phyloP scores from a whole-genome alignment of 1,140 invertebrate species.

The Trypoxylus dichotomus region DNA sequence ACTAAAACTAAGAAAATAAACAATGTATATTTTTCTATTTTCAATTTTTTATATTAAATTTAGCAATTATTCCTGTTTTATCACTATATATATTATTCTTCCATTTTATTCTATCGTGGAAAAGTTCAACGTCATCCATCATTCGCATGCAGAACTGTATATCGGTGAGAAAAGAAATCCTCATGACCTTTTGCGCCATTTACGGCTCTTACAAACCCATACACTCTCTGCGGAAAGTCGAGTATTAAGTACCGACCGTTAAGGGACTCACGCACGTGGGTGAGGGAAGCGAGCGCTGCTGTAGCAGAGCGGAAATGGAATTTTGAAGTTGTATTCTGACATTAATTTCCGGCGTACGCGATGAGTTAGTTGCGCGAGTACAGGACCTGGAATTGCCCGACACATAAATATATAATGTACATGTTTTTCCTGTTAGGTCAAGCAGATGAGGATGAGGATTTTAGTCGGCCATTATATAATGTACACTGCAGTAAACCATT shows the following conservation, averaged over 20 bases:
- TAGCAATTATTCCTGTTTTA: no score
- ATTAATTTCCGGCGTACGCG: slow-evolving; percentile 35
- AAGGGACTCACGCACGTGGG: neutral
- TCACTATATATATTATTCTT: no score
- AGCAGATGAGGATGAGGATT: neutral
- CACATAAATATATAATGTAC: neutral
- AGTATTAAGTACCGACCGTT: neutral
- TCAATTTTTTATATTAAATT: no score
- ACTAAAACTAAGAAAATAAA: no score
- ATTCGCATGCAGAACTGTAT: neutral
- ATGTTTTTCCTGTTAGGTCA: slow-evolving; percentile 6
- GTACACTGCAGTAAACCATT: neutral
- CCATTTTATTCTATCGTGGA: neutral
- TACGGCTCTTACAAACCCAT: neutral
- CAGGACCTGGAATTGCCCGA: neutral
- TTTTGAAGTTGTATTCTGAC: slow-evolving; percentile 37
- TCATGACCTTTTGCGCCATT: neutral
- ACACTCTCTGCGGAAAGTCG: neutral
- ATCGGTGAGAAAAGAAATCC: neutral
- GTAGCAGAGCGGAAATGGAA: slow-evolving; percentile 34
- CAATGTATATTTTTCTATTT: no score
- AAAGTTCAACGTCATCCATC: neutral
- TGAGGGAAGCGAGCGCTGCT: neutral
- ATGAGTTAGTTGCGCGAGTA: neutral
- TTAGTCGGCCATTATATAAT: neutral